A percentile compares a stretch with the other conserved stretches of the same genome.
Evolutionary conservation across 2,113 vertebrate species (phyloP).

Genomic region (Orycteropus afer): DNA sequence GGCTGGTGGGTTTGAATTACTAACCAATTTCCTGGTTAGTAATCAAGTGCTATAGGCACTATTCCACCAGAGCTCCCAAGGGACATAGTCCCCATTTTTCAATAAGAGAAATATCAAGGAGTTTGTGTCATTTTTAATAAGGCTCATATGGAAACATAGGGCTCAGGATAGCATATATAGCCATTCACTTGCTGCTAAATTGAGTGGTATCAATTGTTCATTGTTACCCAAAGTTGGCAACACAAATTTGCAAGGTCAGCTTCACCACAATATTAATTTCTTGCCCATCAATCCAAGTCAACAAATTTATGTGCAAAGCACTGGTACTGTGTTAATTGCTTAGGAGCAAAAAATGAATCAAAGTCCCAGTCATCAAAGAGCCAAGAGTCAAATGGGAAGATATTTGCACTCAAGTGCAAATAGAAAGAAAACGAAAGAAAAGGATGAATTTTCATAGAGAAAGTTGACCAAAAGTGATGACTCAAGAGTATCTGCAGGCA

Average conservation of each 20-base stretch:
- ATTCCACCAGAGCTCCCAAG: too few species aligned
- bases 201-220: not conserved
- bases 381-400: not conserved
- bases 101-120: not conserved
- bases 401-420: not conserved
- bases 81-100: too few species aligned
- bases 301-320: not conserved
- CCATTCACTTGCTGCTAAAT: not conserved
- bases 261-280: not conserved
- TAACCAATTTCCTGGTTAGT: too few species aligned
- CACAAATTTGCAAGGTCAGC: not conserved
- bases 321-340: not conserved
- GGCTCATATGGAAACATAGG: not conserved
- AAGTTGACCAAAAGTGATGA: not conserved
- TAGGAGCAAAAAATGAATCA: not conserved
- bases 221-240: not conserved
- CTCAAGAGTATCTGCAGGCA: not conserved
- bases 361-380: not conserved
- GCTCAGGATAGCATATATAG: not conserved
- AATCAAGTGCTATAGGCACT: too few species aligned
- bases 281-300: not conserved
- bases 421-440: not conserved
- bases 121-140: not conserved
- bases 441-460: not conserved
- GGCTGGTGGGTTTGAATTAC: too few species aligned